Evolutionary conservation across 2,888 invertebrate species (phyloP).

Genomic region (Oligia fasciuncula): DNA sequence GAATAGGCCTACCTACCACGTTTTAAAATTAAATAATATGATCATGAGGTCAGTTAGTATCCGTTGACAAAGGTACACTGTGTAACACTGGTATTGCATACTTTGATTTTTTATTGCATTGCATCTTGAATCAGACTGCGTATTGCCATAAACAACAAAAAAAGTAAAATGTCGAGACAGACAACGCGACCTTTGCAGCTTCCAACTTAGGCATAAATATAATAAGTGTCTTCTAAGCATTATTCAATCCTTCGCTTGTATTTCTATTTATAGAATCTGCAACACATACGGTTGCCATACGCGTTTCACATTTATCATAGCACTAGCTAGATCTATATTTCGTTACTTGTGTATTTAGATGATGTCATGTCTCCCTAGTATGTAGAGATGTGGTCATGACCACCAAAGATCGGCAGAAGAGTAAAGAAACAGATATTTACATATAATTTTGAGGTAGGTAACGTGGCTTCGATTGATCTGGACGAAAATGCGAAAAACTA

Average conservation of each 20-base stretch:
- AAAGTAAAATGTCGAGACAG: neutral
- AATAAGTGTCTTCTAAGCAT: conserved; percentile 43
- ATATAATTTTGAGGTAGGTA: neutral
- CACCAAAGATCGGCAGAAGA: conserved; percentile 23
- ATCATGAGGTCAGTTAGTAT: neutral
- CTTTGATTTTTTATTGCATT: too few relatives aligned
- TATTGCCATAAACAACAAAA: neutral
- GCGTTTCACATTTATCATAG: conserved; percentile 54
- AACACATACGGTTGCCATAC: conserved; percentile 67
- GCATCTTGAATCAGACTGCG: conserved; percentile 3
- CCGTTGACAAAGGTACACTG: neutral
- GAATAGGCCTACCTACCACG: conserved; percentile 16
- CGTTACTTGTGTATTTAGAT: conserved; percentile 61
- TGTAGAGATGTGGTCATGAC: conserved; percentile 42
- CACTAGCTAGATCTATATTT: conserved; percentile 48
- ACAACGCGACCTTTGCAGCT: conserved; percentile 17
- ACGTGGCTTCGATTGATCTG: neutral
- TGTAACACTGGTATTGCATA: too few relatives aligned
- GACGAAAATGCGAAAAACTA: conserved; percentile 15
- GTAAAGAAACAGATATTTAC: conserved; percentile 9
- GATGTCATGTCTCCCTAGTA: conserved; percentile 68
- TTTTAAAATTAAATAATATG: neutral
- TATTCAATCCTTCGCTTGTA: conserved; percentile 34
- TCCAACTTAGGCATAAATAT: conserved; percentile 18
- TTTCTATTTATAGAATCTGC: conserved; percentile 59